A percentile compares a stretch with the other conserved stretches of the same genome.
Conservation (phyloP, 2,888 invertebrate species). For the Trachelus iudaicus region DNA sequence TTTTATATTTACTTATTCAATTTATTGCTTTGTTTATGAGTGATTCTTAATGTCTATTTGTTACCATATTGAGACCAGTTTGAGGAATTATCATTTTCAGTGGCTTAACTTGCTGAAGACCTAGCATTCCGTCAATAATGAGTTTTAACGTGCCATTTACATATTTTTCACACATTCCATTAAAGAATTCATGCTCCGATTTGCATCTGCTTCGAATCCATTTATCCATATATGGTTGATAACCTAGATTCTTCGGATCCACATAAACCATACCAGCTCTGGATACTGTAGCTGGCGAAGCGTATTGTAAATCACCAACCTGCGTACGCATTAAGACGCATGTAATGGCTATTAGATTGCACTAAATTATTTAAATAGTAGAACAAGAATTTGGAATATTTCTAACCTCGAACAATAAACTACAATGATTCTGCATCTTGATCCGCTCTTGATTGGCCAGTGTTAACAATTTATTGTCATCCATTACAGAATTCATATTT, state of each 20-base stretch:
- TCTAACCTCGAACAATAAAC: conserved; percentile 83
- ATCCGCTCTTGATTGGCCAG: conserved; percentile 92
- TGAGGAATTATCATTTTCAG: conserved; percentile 85
- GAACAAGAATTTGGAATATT: background rate
- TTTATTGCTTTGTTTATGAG: background rate
- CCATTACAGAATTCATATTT: conserved; percentile 98
- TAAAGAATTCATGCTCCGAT: conserved; percentile 64
- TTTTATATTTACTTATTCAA: background rate
- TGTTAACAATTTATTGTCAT: conserved; percentile 90
- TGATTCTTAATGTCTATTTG: conserved; percentile 3
- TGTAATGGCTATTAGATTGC: background rate
- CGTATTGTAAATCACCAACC: conserved; percentile 89
- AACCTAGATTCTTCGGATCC: conserved; percentile 91
- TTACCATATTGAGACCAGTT: conserved; percentile 86
- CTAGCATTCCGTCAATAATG: conserved; percentile 79
- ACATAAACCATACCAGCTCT: conserved; percentile 95
- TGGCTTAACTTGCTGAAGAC: conserved; percentile 78
- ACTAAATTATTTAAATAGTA: background rate
- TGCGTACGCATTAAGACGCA: conserved; percentile 41
- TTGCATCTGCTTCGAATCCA: conserved; percentile 76
- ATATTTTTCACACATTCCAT: conserved; percentile 79
- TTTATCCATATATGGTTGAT: conserved; percentile 86
- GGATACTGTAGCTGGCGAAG: conserved; percentile 93
- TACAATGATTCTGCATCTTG: conserved; percentile 82
- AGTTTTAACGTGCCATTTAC: conserved; percentile 78